These are phyloP conservation scores for Sialis lutaria DNA, from an alignment of 2,888 invertebrate species.

Conservation along the genomic window DNA sequence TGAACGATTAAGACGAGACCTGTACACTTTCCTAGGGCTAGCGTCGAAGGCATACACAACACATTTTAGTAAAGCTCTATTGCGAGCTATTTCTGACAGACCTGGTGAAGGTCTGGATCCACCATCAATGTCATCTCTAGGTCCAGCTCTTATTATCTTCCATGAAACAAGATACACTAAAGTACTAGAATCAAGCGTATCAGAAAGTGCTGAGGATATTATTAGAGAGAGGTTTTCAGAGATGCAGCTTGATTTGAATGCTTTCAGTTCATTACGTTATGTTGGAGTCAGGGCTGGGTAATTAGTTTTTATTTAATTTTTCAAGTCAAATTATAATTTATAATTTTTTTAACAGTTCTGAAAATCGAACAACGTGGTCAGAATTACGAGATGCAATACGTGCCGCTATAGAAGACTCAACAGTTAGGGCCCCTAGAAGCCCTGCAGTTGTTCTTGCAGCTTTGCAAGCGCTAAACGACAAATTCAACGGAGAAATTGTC, in stretches of 20 bases:
- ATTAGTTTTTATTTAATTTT: too few relatives aligned
- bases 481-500: slow-evolving; percentile 51
- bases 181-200: slow-evolving; percentile 38
- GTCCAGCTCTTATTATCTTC: slow-evolving; percentile 60
- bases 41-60: slow-evolving; percentile 57
- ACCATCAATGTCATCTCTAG: slow-evolving; percentile 33
- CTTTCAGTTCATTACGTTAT: slow-evolving; percentile 54
- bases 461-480: slow-evolving; percentile 52
- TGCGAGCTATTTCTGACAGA: slow-evolving; percentile 14
- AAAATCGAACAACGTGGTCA: slow-evolving; percentile 38
- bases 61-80: slow-evolving; percentile 46
- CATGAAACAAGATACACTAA: slow-evolving; percentile 63
- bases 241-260: slow-evolving; percentile 43
- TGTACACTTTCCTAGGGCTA: slow-evolving; percentile 59
- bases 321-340: too few relatives aligned
- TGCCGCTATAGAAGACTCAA: slow-evolving; percentile 46
- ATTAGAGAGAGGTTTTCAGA: slow-evolving; percentile 41
- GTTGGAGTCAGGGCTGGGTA: slow-evolving; percentile 36
- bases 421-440: slow-evolving; percentile 49
- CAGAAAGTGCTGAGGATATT: slow-evolving; percentile 42
- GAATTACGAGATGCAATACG: slow-evolving; percentile 36
- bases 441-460: slow-evolving; percentile 48
- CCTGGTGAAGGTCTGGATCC: slow-evolving; percentile 15
- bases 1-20: slow-evolving; percentile 55
- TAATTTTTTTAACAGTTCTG: slow-evolving; percentile 10